A percentile compares a stretch with the other conserved stretches of the same genome.
Conservation (phyloP, 2,797 vertebrate genomes). For the Characodon lateralis region DNA sequence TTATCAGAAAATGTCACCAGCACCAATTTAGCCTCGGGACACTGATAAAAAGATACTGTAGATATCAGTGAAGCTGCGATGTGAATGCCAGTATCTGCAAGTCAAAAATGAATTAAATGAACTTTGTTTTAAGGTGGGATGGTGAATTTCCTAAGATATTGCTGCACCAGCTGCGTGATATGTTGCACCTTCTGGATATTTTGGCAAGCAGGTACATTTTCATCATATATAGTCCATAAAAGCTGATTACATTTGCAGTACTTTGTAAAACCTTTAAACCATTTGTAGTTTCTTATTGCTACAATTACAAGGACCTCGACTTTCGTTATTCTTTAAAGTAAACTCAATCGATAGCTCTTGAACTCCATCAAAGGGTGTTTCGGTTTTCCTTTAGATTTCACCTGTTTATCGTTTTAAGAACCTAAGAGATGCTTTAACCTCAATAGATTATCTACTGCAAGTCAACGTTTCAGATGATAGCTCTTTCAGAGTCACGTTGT, state of each 20-base stretch:
- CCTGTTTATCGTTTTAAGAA: neutral
- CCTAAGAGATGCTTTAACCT: neutral
- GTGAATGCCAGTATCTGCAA: neutral
- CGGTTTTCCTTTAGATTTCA: neutral
- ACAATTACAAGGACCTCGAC: neutral
- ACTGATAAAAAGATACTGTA: neutral
- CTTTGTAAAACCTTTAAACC: neutral
- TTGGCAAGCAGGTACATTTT: conserved; percentile 50
- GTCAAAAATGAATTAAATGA: neutral
- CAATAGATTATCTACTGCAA: no score
- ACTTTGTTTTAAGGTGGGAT: conserved; percentile 46
- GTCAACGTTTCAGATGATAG: neutral
- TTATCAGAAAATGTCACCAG: neutral
- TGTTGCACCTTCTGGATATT: conserved; percentile 41
- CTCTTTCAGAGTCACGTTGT: neutral
- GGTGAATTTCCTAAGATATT: conserved; percentile 21
- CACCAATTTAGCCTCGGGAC: neutral
- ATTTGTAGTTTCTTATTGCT: neutral
- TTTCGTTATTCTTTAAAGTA: neutral
- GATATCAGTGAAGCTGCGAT: neutral
- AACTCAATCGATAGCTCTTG: neutral
- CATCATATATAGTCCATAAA: neutral
- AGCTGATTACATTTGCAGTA: neutral
- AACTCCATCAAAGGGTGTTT: neutral
- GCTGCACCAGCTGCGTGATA: conserved; percentile 16